Conservation (phyloP, 2,797 vertebrate species). For the Dallia pectoralis region DNA sequence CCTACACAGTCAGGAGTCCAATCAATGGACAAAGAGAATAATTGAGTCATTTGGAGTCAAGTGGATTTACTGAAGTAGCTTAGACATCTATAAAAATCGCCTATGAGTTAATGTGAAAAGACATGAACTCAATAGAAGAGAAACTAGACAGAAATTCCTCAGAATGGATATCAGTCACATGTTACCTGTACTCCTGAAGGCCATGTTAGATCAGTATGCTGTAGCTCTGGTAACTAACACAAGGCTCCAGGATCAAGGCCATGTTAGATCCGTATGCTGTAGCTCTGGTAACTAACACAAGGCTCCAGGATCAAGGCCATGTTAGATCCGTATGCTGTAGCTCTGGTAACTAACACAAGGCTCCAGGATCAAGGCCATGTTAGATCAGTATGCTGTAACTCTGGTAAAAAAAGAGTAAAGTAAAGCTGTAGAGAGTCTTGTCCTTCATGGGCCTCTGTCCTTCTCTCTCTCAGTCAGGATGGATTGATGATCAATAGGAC, state of each 20-base stretch:
- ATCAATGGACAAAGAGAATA: slow-evolving; percentile 5
- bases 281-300: background rate
- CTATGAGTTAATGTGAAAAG: background rate
- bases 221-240: background rate
- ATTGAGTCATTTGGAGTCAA: slow-evolving; percentile 5
- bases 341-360: background rate
- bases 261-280: background rate
- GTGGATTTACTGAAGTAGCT: background rate
- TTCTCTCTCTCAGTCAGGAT: slow-evolving; percentile 67
- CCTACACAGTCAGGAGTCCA: background rate
- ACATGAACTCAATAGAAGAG: background rate
- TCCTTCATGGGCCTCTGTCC: slow-evolving; percentile 66
- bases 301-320: background rate
- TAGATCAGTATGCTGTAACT: background rate
- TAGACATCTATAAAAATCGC: background rate
- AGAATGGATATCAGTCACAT: background rate
- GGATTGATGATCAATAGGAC: slow-evolving; percentile 70
- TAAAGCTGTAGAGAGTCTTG: slow-evolving; percentile 36
- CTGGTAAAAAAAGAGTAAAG: too few species aligned
- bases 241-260: background rate
- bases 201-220: background rate
- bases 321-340: background rate
- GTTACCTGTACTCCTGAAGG: background rate
- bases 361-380: background rate
- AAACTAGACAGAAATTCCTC: background rate